phyloP scores from a whole-genome alignment of 2,797 vertebrate genomes.

The Danio aesculapii region DNA sequence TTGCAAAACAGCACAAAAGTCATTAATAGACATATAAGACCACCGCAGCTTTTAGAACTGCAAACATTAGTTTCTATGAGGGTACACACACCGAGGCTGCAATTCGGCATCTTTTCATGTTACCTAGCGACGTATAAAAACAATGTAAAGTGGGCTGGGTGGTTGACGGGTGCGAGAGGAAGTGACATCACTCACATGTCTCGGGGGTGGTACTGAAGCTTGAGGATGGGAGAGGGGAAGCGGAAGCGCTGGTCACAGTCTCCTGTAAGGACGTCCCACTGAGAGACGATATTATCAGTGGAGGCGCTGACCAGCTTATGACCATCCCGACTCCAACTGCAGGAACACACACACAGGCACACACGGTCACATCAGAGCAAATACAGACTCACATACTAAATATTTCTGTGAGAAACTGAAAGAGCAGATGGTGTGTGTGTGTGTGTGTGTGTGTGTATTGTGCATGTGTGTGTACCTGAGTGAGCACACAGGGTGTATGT shows the following conservation, averaged over 20 bases:
- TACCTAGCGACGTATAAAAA: no score
- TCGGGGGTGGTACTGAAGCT: constrained; percentile 94
- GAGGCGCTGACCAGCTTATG: constrained; percentile 97
- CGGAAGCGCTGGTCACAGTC: constrained; percentile 98
- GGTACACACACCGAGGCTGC: no score
- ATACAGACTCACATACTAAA: no score
- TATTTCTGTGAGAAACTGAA: neutral
- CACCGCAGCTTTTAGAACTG: no score
- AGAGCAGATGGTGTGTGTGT: neutral
- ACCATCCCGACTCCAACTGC: constrained; percentile 96
- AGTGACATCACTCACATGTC: constrained; percentile 87
- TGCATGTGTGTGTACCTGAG: constrained; percentile 82
- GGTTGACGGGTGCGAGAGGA: neutral
- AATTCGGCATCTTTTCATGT: no score
- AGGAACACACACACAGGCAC: neutral
- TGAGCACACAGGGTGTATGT: constrained; percentile 97
- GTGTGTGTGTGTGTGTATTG: no score
- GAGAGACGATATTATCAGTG: constrained; percentile 96
- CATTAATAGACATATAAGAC: no score
- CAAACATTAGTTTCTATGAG: no score
- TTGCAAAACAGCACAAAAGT: no score
- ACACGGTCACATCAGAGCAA: neutral
- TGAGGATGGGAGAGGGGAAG: constrained; percentile 96
- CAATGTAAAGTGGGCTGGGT: no score
- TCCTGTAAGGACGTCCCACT: constrained; percentile 96